phyloP scores from a whole-genome alignment of 2,888 invertebrate species.

The Ochropleura plecta region DNA sequence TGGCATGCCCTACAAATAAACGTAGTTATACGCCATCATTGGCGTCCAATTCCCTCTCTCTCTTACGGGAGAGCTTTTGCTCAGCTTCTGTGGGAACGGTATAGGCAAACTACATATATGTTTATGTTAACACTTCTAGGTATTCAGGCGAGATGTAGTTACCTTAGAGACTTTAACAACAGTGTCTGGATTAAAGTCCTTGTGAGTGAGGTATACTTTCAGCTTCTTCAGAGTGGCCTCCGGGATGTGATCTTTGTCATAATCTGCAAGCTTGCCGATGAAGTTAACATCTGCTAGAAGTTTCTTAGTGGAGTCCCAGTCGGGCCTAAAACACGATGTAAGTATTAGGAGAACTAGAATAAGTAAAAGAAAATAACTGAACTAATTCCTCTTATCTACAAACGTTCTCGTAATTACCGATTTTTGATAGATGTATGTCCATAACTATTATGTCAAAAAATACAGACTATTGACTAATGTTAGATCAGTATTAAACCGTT shows the following conservation, averaged over 20 bases:
- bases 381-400: background rate
- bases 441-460: background rate
- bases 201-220: slow-evolving; percentile 95
- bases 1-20: no score
- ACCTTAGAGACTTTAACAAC: slow-evolving; percentile 93
- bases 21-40: no score
- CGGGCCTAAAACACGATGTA: slow-evolving; percentile 90
- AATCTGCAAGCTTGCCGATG: slow-evolving; percentile 94
- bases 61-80: no score
- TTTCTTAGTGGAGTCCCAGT: slow-evolving; percentile 96
- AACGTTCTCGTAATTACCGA: background rate
- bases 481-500: no score
- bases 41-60: no score
- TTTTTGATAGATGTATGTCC: background rate
- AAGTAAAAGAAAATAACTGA: slow-evolving; percentile 1
- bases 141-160: background rate
- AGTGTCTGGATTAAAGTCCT: slow-evolving; percentile 95
- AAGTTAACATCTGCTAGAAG: slow-evolving; percentile 96
- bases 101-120: background rate
- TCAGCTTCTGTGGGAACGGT: no score
- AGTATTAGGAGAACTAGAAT: background rate
- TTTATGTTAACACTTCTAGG: background rate
- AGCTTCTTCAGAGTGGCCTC: slow-evolving; percentile 94
- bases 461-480: no score
- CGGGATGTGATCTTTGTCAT: slow-evolving; percentile 96